Percentiles rank a stretch among this genome's conserved stretches.
Evolutionary conservation across 2,888 invertebrate species (phyloP).

Genomic region (Miltochrista miniata): DNA sequence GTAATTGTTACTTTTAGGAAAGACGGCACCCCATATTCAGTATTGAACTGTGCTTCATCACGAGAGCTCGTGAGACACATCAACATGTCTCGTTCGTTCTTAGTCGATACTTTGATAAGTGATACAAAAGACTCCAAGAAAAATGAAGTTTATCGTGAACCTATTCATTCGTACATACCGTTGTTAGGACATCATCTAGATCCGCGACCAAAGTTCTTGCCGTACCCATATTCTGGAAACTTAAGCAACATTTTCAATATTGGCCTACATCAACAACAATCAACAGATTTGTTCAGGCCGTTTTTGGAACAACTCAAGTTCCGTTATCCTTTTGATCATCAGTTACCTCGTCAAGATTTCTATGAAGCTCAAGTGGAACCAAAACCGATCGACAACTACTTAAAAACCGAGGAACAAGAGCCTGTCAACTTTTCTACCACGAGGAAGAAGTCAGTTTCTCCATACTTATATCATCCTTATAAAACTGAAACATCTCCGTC

Average conservation of each 20-base stretch:
- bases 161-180: constrained; percentile 59
- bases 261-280: constrained; percentile 84
- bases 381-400: constrained; percentile 55
- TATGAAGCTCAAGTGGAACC: constrained; percentile 52
- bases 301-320: constrained; percentile 74
- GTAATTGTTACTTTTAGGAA: constrained; percentile 76
- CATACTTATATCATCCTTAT: constrained; percentile 73
- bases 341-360: constrained; percentile 68
- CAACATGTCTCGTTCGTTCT: constrained; percentile 91
- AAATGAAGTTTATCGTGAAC: constrained; percentile 65
- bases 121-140: constrained; percentile 78
- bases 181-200: constrained; percentile 67
- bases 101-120: constrained; percentile 91
- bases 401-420: constrained; percentile 68
- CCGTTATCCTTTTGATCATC: constrained; percentile 72
- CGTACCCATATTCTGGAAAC: constrained; percentile 85
- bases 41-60: constrained; percentile 55
- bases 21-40: constrained; percentile 65
- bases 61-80: constrained; percentile 34
- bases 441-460: constrained; percentile 73
- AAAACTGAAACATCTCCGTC: constrained; percentile 67
- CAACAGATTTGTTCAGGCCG: constrained; percentile 77
- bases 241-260: constrained; percentile 86
- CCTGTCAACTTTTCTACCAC: constrained; percentile 61
- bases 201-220: constrained; percentile 79